A percentile compares a stretch with the other conserved stretches of the same genome.
Conservation (phyloP, 2,797 vertebrate species). For the Poeciliopsis presidionis region DNA sequence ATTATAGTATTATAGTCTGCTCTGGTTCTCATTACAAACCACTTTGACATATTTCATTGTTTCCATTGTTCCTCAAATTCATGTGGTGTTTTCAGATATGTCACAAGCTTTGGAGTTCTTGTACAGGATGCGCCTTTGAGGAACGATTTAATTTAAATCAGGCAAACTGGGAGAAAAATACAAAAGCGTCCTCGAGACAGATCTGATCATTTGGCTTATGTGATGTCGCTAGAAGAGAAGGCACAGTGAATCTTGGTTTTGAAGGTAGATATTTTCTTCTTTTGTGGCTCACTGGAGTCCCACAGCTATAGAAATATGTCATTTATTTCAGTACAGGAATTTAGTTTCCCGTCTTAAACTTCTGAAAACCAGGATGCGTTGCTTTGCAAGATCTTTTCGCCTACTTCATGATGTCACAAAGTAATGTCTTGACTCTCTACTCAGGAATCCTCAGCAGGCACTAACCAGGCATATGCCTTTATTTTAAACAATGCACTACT, state of each 20-base stretch:
- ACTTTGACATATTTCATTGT: background rate
- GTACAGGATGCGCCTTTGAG: background rate
- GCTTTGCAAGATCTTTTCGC: background rate
- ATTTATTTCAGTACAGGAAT: background rate
- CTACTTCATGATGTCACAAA: background rate
- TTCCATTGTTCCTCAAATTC: background rate
- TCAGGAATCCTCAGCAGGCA: conserved; percentile 16
- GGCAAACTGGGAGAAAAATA: background rate
- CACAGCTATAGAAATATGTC: background rate
- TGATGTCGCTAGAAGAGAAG: background rate
- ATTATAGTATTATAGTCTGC: background rate
- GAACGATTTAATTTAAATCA: background rate
- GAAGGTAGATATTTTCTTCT: background rate
- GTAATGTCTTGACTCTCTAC: background rate
- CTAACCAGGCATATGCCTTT: conserved; percentile 8
- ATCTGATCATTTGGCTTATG: background rate
- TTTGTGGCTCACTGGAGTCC: background rate
- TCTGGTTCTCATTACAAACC: background rate
- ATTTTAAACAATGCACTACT: conserved; percentile 52
- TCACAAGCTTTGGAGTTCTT: background rate
- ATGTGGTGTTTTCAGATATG: background rate
- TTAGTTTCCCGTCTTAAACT: background rate
- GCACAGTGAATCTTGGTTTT: background rate
- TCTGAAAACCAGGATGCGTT: background rate
- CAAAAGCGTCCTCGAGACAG: background rate